Evolutionary conservation across 2,797 vertebrate genomes (phyloP), one percentile per base, ranked within the genome.

Genomic region (Prunella strophiata): DNA sequence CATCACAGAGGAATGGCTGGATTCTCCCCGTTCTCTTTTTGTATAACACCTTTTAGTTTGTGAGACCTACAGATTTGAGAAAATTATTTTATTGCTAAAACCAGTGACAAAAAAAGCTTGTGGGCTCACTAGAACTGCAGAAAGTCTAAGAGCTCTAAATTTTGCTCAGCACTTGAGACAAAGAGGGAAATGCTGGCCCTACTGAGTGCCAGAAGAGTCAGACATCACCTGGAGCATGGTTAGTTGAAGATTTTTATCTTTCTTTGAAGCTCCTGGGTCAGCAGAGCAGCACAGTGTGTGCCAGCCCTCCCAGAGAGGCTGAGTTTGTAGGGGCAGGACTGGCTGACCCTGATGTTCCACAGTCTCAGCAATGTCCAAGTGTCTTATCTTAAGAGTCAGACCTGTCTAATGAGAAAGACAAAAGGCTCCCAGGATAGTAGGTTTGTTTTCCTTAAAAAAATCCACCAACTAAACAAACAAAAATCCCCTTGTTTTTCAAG

Each of bases 371-470:
- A 40, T 1, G 0, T 59, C 52, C 63, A 78, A 76, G 11, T 19
- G 34, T 55, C 85, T 85, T 76, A 30, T 32, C 52, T 63, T 45
- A 83, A 52, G 72, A 67, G 75, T 55, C 17, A 9, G 63, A 86
- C 5, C 2, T 5, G 32, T 30, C 76, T 79, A 59, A 57, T 22
- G 34, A 84, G 88, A 95, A 86, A 90, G 20, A 86, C 45, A 87
- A 76, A 79, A 76, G 30, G 10, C 48, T 79, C 50, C 52, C 29
- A 76, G 51, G 66, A 79, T 1, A 66, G 58, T 1, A 72, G 55
- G 38, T 27, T 59, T 94, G 55, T 52, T 86, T 75, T 58, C 43
- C 68, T 88, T 36, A 7, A 87, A 81, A 88, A 86, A 76, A 4
- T 2, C 38, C 36, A 80, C 7, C 22, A 74, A 59, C 9, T 20